Evolutionary conservation across 2,888 invertebrate genomes (phyloP), one percentile per base, ranked within the genome.

Genomic region (Sarcophaga caerulescens): DNA sequence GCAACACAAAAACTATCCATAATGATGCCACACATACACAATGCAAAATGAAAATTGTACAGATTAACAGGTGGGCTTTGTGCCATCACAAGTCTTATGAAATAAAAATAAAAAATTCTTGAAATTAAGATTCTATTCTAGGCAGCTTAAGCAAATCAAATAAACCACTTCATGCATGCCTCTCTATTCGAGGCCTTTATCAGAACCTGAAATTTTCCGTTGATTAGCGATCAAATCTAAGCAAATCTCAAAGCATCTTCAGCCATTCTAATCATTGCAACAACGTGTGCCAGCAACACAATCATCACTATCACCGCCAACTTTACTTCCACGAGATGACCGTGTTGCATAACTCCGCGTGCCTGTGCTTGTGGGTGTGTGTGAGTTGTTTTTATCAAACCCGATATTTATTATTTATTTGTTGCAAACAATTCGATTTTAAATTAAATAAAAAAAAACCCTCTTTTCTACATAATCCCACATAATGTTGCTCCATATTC

Each of bases 61-160:
- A 60, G 74, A 70, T 74, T 86, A 86, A 81, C 86, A 86, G 86
- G 83, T 86, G 86, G 86, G 83, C 81, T 84, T 59, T 74, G 44
- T 74, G 47, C 35, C 35, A 14, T 14, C 14, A 14, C 52, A 14
- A 1, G 59, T 59, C 12, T 52, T 17, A 57, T n/a, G 21, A 17
- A 35, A 62, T 45, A 60, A 19, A 4, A 66, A 79, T 45, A 75
- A 25, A 25, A 63, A 19, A 73, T 73, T 63, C 47, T 71, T 69
- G 23, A 71, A 79, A 63, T 75, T 68, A 79, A 76, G 60, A 79
- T 76, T 82, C 71, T 76, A 68, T 71, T 73, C 52, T 65, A 77
- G 57, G 57, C 35, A 2, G 10, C 2, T 1, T 2, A 35, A 1
- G 6, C 35, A 47, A 47, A 47, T 47, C 10, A 47, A 59, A 19